Evolutionary conservation across 2,113 vertebrate species (phyloP), one percentile per base, ranked within the genome.

Genomic region (Thomomys bottae): DNA sequence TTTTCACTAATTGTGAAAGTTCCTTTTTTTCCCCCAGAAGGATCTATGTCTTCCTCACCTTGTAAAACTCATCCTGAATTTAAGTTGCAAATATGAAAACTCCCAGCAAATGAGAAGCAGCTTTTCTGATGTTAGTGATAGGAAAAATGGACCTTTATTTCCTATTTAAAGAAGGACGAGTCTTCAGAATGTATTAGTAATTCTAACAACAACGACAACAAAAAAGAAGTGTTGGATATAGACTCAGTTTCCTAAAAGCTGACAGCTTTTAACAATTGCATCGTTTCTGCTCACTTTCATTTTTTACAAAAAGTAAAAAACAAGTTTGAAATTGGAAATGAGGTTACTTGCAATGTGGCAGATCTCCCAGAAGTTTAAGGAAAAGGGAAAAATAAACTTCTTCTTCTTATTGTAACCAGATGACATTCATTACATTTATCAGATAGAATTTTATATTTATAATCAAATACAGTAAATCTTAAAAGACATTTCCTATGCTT

Each of bases 1-100:
- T 97, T 98, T 98, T 97, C 95, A 97, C 96, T 97, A 92, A 96
- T 98, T 97, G 96, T 98, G 97, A 96, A 98, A 98, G 97, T 98
- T 98, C 97, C 97, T 96, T 96, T 97, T 97, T 97, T 49, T 45
- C 14, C 14, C 14, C 3, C 91, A 96, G 94, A 96, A 96, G 94
- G 96, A 97, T 95, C 92, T 95, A 90, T 67, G 77, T 91, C 94
- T 96, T 97, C 95, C 94, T 97, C 91, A 92, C 92, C 89, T 97
- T 96, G 94, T 97, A 97, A 97, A 97, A 97, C 88, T 95, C 96
- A 96, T 97, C 96, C 97, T 0, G 26, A 88, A 80, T 94, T 89
- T 95, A 95, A 0, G 67, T 90, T 96, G 96, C 96, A 97, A 95
- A 92, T 72, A 77, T 95, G 83, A 92, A 94, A 26, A 85, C 1